Conservation (phyloP, 2,797 vertebrate species). For the Triplophysa yarkandensis region DNA sequence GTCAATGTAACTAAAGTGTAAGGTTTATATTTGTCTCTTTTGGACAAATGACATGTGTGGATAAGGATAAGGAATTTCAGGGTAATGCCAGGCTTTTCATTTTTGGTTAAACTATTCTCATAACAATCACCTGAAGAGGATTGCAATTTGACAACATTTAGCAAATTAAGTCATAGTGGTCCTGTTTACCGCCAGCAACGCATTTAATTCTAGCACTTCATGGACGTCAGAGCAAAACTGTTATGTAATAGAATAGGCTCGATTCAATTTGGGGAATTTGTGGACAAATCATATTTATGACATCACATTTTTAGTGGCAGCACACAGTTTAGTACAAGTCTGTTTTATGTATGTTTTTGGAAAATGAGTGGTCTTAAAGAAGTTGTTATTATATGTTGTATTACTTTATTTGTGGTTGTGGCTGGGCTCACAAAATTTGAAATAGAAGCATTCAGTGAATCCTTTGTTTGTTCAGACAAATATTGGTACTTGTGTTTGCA, state of each 20-base stretch:
- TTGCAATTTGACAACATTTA: too few species aligned
- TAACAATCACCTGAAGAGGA: too few species aligned
- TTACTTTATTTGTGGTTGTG: conserved; percentile 17
- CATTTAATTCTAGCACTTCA: conserved; percentile 64
- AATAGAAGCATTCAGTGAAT: not conserved
- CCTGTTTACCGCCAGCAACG: conserved; percentile 28
- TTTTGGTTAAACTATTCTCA: too few species aligned
- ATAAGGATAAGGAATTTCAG: too few species aligned
- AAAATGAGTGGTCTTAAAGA: conserved; percentile 44
- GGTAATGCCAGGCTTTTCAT: too few species aligned
- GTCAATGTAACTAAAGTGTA: too few species aligned
- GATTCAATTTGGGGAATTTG: too few species aligned
- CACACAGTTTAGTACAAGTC: conserved; percentile 54
- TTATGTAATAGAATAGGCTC: too few species aligned
- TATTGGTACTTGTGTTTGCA: conserved; percentile 5
- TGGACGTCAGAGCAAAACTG: conserved; percentile 39
- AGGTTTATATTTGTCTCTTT: too few species aligned
- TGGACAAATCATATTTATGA: too few species aligned
- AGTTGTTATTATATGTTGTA: not conserved
- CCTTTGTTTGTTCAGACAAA: conserved; percentile 23
- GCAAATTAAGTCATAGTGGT: conserved; percentile 53
- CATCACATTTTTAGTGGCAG: conserved; percentile 7
- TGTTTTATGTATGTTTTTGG: too few species aligned
- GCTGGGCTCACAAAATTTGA: not conserved
- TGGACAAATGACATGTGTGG: too few species aligned